Evolutionary conservation across 2,113 vertebrate species (phyloP).

Genomic region (Paradisaea rubra): DNA sequence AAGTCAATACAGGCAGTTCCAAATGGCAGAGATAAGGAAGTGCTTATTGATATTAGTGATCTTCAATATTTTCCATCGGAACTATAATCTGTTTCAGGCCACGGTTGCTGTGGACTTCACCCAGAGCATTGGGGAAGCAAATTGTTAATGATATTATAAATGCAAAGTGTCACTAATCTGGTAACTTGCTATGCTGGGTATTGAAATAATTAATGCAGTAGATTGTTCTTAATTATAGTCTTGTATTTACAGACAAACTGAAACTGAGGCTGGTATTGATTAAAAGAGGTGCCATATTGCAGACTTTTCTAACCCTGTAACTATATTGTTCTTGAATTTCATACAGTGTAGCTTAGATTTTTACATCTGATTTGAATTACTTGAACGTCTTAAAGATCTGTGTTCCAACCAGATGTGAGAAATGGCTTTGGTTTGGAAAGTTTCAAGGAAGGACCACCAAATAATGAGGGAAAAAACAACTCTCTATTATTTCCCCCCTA

Average conservation of each 20-base stretch:
- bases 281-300: constrained; percentile 48
- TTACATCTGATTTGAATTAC: constrained; percentile 64
- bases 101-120: background rate
- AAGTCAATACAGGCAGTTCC: constrained; percentile 49
- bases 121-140: background rate
- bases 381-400: constrained; percentile 46
- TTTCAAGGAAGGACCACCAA: constrained; percentile 44
- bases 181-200: background rate
- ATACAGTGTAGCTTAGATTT: constrained; percentile 33
- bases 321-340: constrained; percentile 58
- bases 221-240: constrained; percentile 31
- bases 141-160: background rate
- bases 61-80: constrained; percentile 38
- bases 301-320: constrained; percentile 42
- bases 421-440: constrained; percentile 49
- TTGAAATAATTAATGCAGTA: constrained; percentile 15
- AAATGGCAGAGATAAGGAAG: constrained; percentile 26
- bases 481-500: background rate
- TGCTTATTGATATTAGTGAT: constrained; percentile 59
- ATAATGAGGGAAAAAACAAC: constrained; percentile 5
- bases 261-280: constrained; percentile 50
- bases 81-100: background rate
- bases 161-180: background rate
- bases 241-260: constrained; percentile 16
- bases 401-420: constrained; percentile 50